Percentiles rank a stretch among this genome's conserved stretches.
phyloP scores from a whole-genome alignment of 2,888 invertebrate species.

The Ariolimax columbianus region DNA sequence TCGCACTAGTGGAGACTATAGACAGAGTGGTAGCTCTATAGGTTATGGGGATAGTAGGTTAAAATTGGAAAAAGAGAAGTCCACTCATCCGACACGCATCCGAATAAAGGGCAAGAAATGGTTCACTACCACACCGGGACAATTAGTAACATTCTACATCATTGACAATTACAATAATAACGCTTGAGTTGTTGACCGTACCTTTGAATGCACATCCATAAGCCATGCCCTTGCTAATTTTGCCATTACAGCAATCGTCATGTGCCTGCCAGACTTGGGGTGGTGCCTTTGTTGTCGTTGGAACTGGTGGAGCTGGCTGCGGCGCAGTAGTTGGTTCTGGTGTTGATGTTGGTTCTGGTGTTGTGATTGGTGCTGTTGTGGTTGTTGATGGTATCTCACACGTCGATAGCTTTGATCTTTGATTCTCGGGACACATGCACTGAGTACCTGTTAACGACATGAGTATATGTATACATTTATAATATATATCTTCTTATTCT shows the following conservation, averaged over 20 bases:
- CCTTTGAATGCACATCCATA: not conserved
- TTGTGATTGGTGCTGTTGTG: not conserved
- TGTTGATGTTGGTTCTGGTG: not conserved
- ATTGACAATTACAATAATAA: no score
- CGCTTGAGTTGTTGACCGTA: no score
- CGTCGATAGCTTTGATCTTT: not conserved
- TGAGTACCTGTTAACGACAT: not conserved
- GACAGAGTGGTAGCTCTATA: no score
- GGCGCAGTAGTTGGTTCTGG: not conserved
- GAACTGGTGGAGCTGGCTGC: not conserved
- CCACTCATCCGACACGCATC: no score
- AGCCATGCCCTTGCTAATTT: not conserved
- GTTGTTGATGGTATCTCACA: not conserved
- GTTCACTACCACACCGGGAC: no score
- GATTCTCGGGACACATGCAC: not conserved
- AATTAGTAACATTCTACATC: no score
- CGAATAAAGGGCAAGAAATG: no score
- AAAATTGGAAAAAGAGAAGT: no score
- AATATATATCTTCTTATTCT: no score
- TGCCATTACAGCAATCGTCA: slow-evolving; percentile 14
- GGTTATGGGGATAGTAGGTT: no score
- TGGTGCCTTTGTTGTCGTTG: slow-evolving; percentile 1
- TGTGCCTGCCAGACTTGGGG: not conserved
- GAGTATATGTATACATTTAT: no score
- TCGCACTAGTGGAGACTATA: no score